Base-by-base conservation (phyloP, 2,888 invertebrate genomes). In the Lasiommata megera region DNA sequence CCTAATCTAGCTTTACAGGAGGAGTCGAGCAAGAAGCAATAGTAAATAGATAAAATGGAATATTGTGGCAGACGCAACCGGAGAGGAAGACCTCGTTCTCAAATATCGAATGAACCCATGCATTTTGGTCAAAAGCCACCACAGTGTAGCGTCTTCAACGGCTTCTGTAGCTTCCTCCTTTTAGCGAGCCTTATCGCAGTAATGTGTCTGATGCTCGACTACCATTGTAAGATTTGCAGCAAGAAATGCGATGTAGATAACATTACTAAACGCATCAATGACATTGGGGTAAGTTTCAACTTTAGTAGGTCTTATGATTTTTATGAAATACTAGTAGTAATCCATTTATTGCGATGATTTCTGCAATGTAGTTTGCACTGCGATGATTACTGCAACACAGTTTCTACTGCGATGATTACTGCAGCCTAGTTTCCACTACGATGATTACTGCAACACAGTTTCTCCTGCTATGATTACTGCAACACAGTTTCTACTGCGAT, bases 181-280 rank as follows among this genome's bases (percentile, higher is more conserved):
- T 56, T 85, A 64, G 65, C 72, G 1, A 74, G 75, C 61, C 63
- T 88, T 0, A 64, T 85, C 34, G 75, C 71, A 1, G 56, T 84
- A 0, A 73, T 84, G 2, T 86, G 81, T 60, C 29, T 84, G 23
- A 79, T 84, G 75, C 60, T 87, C 23, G 80, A 86, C 12, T 74
- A 79, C 52, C 84, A 87, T 38, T 84, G 80, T 56, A 71, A 44
- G 17, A 69, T 70, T 23, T 86, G 84, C 58, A 68, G 48, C 11
- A 61, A 73, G 1, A 81, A 74, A 62, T 73, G 65, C 57, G 72
- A 83, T 48, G 48, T 82, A 7, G 69, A 67, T 7, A 73, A 69
- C 38, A 70, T 89, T 14, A 74, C 79, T 0, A 79, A 67, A 61
- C 79, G 68, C 56, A 76, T 89, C 52, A 73, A 80, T 23, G 75